Evolutionary conservation across 1,140 invertebrate genomes (phyloP), one percentile per base, ranked within the genome.

Genomic region (Drosophila willistoni): DNA sequence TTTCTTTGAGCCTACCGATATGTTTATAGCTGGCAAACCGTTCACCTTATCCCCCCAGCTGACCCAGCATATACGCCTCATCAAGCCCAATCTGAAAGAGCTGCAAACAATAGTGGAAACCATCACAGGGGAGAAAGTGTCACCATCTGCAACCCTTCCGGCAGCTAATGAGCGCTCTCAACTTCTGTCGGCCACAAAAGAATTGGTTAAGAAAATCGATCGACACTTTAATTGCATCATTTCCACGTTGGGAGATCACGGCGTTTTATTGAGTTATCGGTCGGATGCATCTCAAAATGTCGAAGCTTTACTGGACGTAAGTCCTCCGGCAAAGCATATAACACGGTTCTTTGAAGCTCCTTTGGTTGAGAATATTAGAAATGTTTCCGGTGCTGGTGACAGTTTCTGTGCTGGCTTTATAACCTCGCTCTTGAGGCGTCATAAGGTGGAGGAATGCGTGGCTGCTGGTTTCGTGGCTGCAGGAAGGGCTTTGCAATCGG

Each of bases 51-150:
- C 44, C 0, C 25, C 61, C 0, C 60, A 78, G 3, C 69, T 91
- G 0, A 87, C 93, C 75, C 92, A 92, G 57, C 73, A 91, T 17
- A 90, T 97, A 39, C 93, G 93, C 3, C 95, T 94, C 74, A 93
- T 94, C 0, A 95, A 96, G 6, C 96, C 96, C 12, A 97, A 97
- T 92, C 73, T 96, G 10, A 93, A 93, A 42, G 96, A 97, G 93
- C 91, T 97, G 17, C 90, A 92, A 73, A 91, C 93, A 29, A 95
- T 95, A 74, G 93, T 93, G 22, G 69, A 74, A 41, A 68, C 70
- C 5, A 80, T 78, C 13, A 92, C 69, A 3, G 71, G 68, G 0
- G 33, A 70, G 33, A 34, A 22, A 22, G 70, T 78, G 0, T 44
- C 59, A 73, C 19, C 62, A 56, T 25, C 57, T 51, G n/a, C 22